A percentile compares a stretch with the other conserved stretches of the same genome.
phyloP scores from a whole-genome alignment of 2,888 invertebrate genomes.

The Limnephilus rhombicus region DNA sequence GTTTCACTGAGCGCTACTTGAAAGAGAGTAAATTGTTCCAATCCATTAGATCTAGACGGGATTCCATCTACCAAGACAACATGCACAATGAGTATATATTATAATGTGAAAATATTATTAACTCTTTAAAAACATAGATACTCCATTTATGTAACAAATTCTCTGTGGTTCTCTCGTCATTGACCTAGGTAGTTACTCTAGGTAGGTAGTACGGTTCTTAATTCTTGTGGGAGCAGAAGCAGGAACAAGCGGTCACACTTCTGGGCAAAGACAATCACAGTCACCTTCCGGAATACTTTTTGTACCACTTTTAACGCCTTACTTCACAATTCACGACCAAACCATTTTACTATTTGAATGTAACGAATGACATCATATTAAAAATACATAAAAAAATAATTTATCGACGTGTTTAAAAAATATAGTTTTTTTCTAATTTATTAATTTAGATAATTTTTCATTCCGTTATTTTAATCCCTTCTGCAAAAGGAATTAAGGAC shows the following conservation, averaged over 20 bases:
- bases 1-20: too few species aligned
- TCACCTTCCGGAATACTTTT: conserved; percentile 46
- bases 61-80: too few species aligned
- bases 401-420: too few species aligned
- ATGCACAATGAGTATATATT: too few species aligned
- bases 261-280: conserved; percentile 46
- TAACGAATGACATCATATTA: background rate
- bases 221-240: conserved; percentile 40
- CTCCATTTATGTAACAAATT: background rate
- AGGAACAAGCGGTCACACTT: conserved; percentile 45
- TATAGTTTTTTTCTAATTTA: too few species aligned
- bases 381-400: too few species aligned
- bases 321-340: background rate
- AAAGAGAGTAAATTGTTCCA: too few species aligned
- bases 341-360: background rate
- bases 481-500: background rate
- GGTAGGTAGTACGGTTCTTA: background rate
- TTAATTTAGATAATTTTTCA: too few species aligned
- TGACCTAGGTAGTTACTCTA: background rate
- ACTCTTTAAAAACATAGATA: background rate
- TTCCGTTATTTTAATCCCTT: too few species aligned
- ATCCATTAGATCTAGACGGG: too few species aligned
- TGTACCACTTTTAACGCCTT: conserved; percentile 36
- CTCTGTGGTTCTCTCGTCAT: background rate
- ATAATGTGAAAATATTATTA: too few species aligned